Conservation (phyloP, 2,113 vertebrate species). For the Ammodytes marinus region DNA sequence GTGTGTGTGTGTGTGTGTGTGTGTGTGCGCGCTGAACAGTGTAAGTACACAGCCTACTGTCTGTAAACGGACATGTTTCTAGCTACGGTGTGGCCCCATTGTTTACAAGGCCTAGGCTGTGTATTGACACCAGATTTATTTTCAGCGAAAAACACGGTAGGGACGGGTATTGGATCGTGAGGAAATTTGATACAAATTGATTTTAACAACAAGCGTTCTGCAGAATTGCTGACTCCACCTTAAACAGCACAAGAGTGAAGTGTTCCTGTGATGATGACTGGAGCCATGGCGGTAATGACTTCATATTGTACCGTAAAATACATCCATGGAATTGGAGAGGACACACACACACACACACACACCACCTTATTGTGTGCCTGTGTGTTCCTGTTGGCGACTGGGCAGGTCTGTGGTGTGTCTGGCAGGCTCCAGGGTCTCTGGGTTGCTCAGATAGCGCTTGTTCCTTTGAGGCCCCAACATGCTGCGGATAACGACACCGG, state of each 20-base stretch:
- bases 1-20: no score
- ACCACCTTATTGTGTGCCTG: constrained; percentile 10
- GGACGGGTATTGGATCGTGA: no score
- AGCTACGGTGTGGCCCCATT: no score
- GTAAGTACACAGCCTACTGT: no score
- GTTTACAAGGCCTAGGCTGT: no score
- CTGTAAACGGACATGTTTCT: no score
- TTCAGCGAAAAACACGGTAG: no score
- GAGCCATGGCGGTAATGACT: constrained; percentile 14
- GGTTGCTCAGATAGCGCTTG: constrained; percentile 72
- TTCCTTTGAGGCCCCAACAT: constrained; percentile 67
- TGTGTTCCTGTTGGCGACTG: constrained; percentile 22
- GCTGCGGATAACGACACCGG: constrained; percentile 66
- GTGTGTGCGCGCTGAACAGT: no score
- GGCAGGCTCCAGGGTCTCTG: constrained; percentile 73
- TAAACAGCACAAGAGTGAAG: background rate
- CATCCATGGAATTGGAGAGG: constrained; percentile 8
- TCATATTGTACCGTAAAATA: background rate
- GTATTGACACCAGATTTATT: no score
- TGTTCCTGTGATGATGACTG: background rate
- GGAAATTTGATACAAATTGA: no score
- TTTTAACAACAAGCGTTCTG: no score
- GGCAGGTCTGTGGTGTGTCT: constrained; percentile 53
- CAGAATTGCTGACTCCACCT: no score
- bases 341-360: constrained; percentile 16